Conservation (phyloP, 2,888 invertebrate genomes). For the Drosophila kuntzei region DNA sequence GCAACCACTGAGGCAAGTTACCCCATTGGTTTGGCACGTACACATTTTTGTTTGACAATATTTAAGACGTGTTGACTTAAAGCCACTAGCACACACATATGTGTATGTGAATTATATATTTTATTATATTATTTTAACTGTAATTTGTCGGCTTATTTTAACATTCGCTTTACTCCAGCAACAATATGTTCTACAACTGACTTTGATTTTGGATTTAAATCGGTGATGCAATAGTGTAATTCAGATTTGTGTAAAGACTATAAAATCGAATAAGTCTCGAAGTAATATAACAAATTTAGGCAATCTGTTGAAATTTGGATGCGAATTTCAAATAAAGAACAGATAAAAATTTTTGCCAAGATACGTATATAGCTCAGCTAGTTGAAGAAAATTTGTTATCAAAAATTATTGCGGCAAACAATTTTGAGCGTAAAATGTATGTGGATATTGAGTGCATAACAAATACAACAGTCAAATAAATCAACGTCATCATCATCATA, state of each 20-base stretch:
- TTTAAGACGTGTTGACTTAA: neutral
- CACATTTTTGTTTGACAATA: neutral
- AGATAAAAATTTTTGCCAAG: neutral
- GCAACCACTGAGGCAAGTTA: neutral
- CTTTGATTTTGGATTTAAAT: neutral
- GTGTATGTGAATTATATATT: too few species aligned
- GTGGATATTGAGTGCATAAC: neutral
- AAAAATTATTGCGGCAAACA: neutral
- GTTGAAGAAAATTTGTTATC: neutral
- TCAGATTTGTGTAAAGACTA: too few species aligned
- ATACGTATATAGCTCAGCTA: neutral
- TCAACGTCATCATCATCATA: neutral
- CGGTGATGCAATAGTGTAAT: too few species aligned
- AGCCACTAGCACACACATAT: neutral
- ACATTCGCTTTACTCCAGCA: neutral
- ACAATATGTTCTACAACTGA: neutral
- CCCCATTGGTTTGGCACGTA: neutral
- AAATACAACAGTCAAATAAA: neutral
- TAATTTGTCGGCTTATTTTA: too few species aligned
- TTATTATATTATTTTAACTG: too few species aligned
- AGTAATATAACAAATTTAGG: too few species aligned
- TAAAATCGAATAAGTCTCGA: too few species aligned
- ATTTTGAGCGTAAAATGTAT: neutral
- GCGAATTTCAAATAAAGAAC: neutral
- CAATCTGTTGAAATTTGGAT: too few species aligned